Conservation (phyloP, 2,113 vertebrate genomes). For the Melanotaenia duboulayi region DNA sequence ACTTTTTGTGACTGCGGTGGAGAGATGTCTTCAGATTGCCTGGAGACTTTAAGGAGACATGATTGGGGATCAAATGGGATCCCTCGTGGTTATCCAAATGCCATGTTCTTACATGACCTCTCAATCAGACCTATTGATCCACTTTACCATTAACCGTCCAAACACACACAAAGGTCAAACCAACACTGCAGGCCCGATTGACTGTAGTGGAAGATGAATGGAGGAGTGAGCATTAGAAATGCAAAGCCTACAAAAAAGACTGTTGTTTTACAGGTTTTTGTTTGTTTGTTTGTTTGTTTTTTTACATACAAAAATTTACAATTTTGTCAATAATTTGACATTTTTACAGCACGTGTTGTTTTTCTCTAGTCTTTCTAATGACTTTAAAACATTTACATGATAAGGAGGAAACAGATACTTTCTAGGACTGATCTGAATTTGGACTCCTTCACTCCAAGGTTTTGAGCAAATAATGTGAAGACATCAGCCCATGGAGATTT, state of each 20-base stretch:
- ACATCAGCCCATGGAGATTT: too few relatives aligned
- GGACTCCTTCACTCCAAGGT: not conserved
- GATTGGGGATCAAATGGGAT: constrained; percentile 56
- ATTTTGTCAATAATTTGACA: constrained; percentile 47
- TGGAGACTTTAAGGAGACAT: constrained; percentile 12
- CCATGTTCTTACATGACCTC: constrained; percentile 77
- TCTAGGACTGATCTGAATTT: not conserved
- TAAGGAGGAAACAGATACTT: constrained; percentile 10
- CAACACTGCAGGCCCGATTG: constrained; percentile 55
- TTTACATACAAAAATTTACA: constrained; percentile 24
- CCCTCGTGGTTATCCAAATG: constrained; percentile 64
- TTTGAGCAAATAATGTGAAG: not conserved
- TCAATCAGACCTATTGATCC: constrained; percentile 79
- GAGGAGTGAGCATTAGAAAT: not conserved
- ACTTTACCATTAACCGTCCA: constrained; percentile 66
- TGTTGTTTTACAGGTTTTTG: too few relatives aligned
- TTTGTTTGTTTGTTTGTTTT: constrained; percentile 3
- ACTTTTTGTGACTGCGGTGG: not conserved
- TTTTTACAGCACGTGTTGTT: constrained; percentile 26
- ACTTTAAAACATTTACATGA: constrained; percentile 39
- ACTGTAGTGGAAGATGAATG: constrained; percentile 18
- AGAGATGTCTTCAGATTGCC: not conserved
- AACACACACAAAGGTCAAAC: constrained; percentile 59
- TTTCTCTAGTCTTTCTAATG: constrained; percentile 17
- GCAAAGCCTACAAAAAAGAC: not conserved